A percentile compares a stretch with the other conserved stretches of the same genome.
phyloP scores from a whole-genome alignment of 2,113 vertebrate species.

The Macquaria ambigua region DNA sequence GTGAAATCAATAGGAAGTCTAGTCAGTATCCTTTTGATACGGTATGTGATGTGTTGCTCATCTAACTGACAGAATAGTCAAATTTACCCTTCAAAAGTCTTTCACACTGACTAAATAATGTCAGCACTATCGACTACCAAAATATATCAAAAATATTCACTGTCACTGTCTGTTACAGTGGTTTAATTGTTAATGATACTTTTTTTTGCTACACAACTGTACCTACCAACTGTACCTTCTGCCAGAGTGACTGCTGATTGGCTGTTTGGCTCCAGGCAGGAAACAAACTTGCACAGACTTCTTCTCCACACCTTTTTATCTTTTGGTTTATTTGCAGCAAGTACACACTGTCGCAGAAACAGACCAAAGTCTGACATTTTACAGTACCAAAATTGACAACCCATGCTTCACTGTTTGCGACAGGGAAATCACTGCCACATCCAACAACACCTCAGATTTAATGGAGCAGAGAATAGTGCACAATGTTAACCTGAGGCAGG shows the following conservation, averaged over 20 bases:
- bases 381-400: background rate
- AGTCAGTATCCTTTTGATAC: background rate
- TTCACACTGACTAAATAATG: background rate
- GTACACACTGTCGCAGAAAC: background rate
- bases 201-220: background rate
- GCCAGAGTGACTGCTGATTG: background rate
- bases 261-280: background rate
- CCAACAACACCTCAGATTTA: conserved; percentile 11
- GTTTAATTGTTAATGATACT: no score
- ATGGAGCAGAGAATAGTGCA: conserved; percentile 15
- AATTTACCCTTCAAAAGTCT: no score
- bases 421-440: conserved; percentile 14
- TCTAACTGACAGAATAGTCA: no score
- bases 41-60: background rate
- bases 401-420: conserved; percentile 26
- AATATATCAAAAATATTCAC: background rate
- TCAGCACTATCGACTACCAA: background rate
- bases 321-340: background rate
- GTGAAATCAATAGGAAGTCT: background rate
- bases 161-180: background rate
- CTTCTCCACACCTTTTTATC: background rate
- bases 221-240: no score
- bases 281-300: background rate
- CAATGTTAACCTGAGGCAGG: conserved; percentile 9
- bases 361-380: conserved; percentile 39